These are phyloP conservation scores for Drosophila serrata DNA, from an alignment of 1,140 invertebrate genomes.

Conservation along the genomic window DNA sequence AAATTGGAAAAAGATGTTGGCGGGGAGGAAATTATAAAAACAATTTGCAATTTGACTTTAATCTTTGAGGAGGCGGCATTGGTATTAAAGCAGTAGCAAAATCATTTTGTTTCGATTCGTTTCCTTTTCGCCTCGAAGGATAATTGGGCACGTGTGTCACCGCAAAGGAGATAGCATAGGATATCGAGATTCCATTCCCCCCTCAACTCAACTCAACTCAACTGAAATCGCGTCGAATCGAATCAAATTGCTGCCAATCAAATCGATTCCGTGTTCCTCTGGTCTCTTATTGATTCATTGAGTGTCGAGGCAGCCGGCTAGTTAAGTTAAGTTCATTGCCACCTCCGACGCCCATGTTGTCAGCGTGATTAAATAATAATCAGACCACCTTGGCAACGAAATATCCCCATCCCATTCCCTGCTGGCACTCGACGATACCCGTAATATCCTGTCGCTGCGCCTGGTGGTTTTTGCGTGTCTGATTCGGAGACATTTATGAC, in stretches of 20 bases:
- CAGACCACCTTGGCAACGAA: slow-evolving; percentile 31
- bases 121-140: slow-evolving; percentile 16
- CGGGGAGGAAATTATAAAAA: slow-evolving; percentile 64
- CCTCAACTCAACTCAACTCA: too few relatives aligned
- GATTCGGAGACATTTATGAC: slow-evolving; percentile 78
- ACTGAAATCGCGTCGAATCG: slow-evolving; percentile 25
- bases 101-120: slow-evolving; percentile 22
- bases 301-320: slow-evolving; percentile 50
- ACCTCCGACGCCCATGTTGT: slow-evolving; percentile 59
- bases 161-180: slow-evolving; percentile 16
- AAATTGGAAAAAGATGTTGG: slow-evolving; percentile 66
- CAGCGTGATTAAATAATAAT: slow-evolving; percentile 67
- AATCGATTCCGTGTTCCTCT: slow-evolving; percentile 42
- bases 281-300: slow-evolving; percentile 57
- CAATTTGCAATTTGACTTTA: slow-evolving; percentile 68
- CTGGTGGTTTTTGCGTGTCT: slow-evolving; percentile 60
- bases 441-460: slow-evolving; percentile 18
- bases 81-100: slow-evolving; percentile 37
- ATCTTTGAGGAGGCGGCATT: slow-evolving; percentile 14
- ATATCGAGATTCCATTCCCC: slow-evolving; percentile 10
- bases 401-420: too few relatives aligned
- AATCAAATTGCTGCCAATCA: slow-evolving; percentile 39
- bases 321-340: slow-evolving; percentile 59
- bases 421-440: slow-evolving; percentile 13
- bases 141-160: slow-evolving; percentile 55